Percentiles rank a stretch among this genome's conserved stretches.
Conservation (phyloP, 2,113 vertebrate species). For the Grammomys surdaster region DNA sequence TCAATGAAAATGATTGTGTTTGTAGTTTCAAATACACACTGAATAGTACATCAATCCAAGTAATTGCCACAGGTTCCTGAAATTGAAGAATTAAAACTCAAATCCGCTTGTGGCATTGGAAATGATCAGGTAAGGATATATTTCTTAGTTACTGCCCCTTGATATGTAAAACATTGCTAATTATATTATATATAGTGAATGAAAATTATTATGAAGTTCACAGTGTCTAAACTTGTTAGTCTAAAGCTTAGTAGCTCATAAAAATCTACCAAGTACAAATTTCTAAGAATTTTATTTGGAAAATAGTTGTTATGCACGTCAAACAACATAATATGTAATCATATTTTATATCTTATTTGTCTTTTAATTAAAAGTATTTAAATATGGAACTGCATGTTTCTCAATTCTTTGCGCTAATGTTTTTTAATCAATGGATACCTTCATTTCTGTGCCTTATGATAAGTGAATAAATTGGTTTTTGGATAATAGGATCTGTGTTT, state of each 20-base stretch:
- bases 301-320: neutral
- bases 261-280: neutral
- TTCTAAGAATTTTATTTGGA: conserved; percentile 18
- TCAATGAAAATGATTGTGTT: neutral
- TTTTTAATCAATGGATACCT: neutral
- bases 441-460: neutral
- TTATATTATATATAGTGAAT: neutral
- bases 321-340: conserved; percentile 10
- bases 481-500: conserved; percentile 69
- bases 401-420: neutral
- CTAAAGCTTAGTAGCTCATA: neutral
- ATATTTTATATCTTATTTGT: conserved; percentile 9
- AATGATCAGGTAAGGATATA: neutral
- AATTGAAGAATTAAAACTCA: neutral
- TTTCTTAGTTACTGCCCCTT: neutral
- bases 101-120: neutral
- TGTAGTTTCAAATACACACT: neutral
- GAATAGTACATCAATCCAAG: neutral
- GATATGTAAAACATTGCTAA: neutral
- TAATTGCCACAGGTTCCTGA: neutral
- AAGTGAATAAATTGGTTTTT: conserved; percentile 39
- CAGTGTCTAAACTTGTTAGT: neutral
- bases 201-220: neutral
- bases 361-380: conserved; percentile 34
- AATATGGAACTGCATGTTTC: neutral